A percentile compares a stretch with the other conserved stretches of the same genome.
Conservation (phyloP, 2,888 invertebrate species). For the Limnephilus marmoratus region DNA sequence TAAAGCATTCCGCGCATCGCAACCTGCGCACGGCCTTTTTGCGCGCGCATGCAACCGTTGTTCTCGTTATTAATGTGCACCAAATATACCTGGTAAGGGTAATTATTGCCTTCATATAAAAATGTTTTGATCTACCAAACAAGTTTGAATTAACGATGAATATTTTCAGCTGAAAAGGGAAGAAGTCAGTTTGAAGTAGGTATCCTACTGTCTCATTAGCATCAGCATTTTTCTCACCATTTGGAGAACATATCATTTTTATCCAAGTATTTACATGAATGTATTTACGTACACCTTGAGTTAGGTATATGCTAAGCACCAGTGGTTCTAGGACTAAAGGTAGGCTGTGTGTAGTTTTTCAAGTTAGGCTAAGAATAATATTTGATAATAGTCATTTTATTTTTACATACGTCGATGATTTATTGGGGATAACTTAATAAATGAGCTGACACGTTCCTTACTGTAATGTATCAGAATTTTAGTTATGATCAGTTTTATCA, state of each 20-base stretch:
- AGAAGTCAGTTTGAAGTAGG: background rate
- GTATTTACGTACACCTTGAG: no score
- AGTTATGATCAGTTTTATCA: no score
- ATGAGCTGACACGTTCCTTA: no score
- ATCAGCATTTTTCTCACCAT: background rate
- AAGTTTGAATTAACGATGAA: background rate
- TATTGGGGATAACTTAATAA: no score
- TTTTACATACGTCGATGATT: no score
- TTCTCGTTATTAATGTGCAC: constrained; percentile 49
- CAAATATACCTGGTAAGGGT: background rate
- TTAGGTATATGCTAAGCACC: no score
- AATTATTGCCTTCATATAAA: background rate
- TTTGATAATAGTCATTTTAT: no score
- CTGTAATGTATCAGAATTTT: no score
- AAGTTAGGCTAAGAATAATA: no score
- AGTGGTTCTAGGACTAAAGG: no score
- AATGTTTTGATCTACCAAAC: background rate
- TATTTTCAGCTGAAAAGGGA: background rate
- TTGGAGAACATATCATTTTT: background rate
- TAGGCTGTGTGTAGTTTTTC: no score
- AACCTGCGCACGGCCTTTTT: constrained; percentile 52
- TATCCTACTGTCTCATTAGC: background rate
- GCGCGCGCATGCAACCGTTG: constrained; percentile 53
- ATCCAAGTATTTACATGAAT: background rate
- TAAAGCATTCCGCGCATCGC: constrained; percentile 60